Evolutionary conservation across 2,888 invertebrate genomes (phyloP), one percentile per base, ranked within the genome.

Genomic region (Leptinotarsa juncta): DNA sequence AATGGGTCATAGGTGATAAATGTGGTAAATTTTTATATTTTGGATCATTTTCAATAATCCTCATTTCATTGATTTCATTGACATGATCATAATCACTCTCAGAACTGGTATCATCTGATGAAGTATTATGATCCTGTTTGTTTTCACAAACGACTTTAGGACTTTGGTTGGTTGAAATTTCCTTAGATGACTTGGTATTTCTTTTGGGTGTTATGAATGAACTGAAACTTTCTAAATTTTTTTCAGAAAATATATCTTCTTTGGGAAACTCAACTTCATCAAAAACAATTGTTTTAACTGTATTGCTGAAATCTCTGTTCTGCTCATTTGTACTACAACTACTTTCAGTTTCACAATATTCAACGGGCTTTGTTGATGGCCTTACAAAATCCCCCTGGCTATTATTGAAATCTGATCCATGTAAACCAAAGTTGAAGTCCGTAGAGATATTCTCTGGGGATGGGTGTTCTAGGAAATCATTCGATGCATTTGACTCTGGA

Each of bases 311-410:
- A 53, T 77, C 72, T 68, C 81, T 77, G 51, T 73, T 77, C 0
- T 74, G 75, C 15, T 78, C 79, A 67, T 80, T 83, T 1, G 85
- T 83, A 55, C 85, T 85, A 49, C 82, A 84, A 76, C 84, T 85
- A 77, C 86, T 86, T 71, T 85, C 86, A 10, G 84, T 86, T 79
- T 86, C 87, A 69, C 82, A 86, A 67, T 77, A 77, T 67, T 86
- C 85, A 7, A 77, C 74, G 16, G 80, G 81, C 66, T 26, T 62
- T n/a, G 26, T 5, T 18, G 81, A 70, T 12, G 82, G 82, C 66
- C 79, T 76, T 0, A 81, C 74, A 74, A 84, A 83, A 14, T 84
- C 82, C 5, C 70, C 67, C 18, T 74, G 78, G 16, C 71, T 66
- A 51, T 81, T 81, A 57, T 76, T 78, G 71, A 85, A 85, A 75